Conservation (phyloP, 2,888 invertebrate species). For the Drosophila koepferae region DNA sequence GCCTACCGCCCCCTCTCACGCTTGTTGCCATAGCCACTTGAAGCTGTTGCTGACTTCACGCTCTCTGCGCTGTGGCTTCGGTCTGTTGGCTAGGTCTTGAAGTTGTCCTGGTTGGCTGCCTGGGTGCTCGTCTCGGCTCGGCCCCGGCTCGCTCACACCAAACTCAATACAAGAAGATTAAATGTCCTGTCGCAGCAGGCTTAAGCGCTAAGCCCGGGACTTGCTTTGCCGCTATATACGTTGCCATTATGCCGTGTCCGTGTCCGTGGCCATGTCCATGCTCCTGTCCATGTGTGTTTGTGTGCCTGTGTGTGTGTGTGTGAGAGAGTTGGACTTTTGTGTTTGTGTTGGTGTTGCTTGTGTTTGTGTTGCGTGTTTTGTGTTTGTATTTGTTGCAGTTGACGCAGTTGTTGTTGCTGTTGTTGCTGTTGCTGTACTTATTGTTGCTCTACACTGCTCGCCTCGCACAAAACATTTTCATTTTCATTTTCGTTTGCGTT, state of each 20-base stretch:
- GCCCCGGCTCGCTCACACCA: slow-evolving; percentile 24
- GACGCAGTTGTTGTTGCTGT: slow-evolving; percentile 18
- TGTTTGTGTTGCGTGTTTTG: slow-evolving; percentile 36
- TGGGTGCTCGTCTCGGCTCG: neutral
- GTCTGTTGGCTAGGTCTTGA: slow-evolving; percentile 18
- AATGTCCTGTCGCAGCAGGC: slow-evolving; percentile 80
- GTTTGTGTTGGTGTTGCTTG: slow-evolving; percentile 34
- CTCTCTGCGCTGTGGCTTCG: slow-evolving; percentile 48
- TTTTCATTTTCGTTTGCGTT: slow-evolving; percentile 13
- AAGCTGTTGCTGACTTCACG: slow-evolving; percentile 62
- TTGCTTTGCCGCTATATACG: slow-evolving; percentile 58
- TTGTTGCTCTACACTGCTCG: slow-evolving; percentile 11
- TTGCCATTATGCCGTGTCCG: slow-evolving; percentile 44
- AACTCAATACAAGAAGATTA: slow-evolving; percentile 76
- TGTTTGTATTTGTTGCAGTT: slow-evolving; percentile 45
- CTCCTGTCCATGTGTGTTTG: slow-evolving; percentile 23
- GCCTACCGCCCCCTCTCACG: neutral
- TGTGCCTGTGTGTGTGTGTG: slow-evolving; percentile 5
- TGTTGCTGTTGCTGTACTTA: slow-evolving; percentile 28
- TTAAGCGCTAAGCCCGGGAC: slow-evolving; percentile 70
- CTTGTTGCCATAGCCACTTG: slow-evolving; percentile 50
- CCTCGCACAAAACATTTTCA: slow-evolving; percentile 47
- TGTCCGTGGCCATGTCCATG: slow-evolving; percentile 23
- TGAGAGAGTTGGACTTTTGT: slow-evolving; percentile 24
- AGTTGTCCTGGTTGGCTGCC: slow-evolving; percentile 12